These are phyloP conservation scores for Eleutherodactylus coqui DNA, from an alignment of 2,797 vertebrate genomes.

Conservation along the genomic window DNA sequence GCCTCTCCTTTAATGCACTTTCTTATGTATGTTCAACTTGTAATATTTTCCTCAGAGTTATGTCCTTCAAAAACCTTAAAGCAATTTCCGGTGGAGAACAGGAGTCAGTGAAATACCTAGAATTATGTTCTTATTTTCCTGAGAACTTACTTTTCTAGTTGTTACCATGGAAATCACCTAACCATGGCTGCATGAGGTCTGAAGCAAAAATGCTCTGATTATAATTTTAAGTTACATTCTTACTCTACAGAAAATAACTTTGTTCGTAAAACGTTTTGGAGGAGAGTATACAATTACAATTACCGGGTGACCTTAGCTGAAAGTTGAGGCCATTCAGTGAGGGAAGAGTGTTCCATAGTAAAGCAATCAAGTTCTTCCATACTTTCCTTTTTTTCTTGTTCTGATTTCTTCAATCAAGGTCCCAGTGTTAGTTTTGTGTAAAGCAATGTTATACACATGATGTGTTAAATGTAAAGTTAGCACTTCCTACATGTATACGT, in stretches of 20 bases:
- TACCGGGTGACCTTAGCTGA: not conserved
- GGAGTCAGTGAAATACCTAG: not conserved
- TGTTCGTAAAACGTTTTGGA: not conserved
- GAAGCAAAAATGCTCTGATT: not conserved
- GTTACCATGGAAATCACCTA: conserved; percentile 45
- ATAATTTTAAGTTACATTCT: conserved; percentile 5
- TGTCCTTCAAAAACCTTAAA: not conserved
- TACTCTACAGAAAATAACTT: not conserved
- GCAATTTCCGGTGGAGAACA: not conserved
- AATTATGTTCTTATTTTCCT: conserved; percentile 8
- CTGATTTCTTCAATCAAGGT: not conserved
- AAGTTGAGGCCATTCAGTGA: not conserved
- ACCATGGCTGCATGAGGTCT: conserved; percentile 22
- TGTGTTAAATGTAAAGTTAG: no score
- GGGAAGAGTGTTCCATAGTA: not conserved
- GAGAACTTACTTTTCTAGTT: not conserved
- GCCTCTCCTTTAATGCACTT: not conserved
- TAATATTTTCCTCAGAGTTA: not conserved
- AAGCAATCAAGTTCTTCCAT: not conserved
- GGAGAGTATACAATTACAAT: not conserved
- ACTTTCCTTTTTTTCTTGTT: not conserved
- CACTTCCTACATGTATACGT: not conserved
- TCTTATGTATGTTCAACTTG: not conserved
- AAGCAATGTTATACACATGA: not conserved
- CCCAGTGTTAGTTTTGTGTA: not conserved